Conservation (phyloP, 2,113 vertebrate species). For the Tachysurus vachellii region DNA sequence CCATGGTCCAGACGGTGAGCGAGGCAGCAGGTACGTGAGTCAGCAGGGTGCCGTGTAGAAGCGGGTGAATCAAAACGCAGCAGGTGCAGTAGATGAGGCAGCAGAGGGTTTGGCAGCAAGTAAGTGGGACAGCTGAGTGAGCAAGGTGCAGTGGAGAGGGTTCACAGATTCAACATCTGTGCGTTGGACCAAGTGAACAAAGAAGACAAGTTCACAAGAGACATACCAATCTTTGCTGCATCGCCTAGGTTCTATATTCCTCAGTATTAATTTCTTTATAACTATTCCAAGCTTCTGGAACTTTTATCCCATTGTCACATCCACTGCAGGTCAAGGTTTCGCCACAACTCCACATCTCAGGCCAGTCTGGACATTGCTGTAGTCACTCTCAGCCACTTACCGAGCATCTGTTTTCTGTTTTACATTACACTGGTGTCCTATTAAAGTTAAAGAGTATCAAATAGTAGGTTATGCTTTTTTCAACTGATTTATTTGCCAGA, state of each 20-base stretch:
- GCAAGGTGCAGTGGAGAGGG: not conserved
- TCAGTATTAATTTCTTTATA: not conserved
- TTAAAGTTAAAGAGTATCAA: not conserved
- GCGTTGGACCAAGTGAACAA: not conserved
- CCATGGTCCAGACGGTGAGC: constrained; percentile 9
- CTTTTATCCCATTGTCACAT: not conserved
- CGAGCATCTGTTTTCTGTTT: not conserved
- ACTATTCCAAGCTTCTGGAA: not conserved
- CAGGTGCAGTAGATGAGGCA: constrained; percentile 30
- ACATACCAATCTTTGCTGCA: not conserved
- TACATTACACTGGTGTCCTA: not conserved
- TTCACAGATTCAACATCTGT: constrained; percentile 6
- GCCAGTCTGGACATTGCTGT: not conserved
- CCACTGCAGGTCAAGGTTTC: not conserved
- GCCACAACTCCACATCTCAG: not conserved
- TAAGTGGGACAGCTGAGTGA: constrained; percentile 16
- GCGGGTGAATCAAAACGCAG: constrained; percentile 17
- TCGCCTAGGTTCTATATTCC: not conserved
- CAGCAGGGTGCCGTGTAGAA: constrained; percentile 12
- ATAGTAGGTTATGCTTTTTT: too few relatives aligned
- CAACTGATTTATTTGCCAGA: not conserved
- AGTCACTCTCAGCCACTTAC: not conserved
- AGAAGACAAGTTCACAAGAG: not conserved
- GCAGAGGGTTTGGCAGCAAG: constrained; percentile 23
- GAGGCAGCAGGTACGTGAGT: constrained; percentile 24